phyloP scores from a whole-genome alignment of 2,888 invertebrate species.

The Bimastos eiseni region DNA sequence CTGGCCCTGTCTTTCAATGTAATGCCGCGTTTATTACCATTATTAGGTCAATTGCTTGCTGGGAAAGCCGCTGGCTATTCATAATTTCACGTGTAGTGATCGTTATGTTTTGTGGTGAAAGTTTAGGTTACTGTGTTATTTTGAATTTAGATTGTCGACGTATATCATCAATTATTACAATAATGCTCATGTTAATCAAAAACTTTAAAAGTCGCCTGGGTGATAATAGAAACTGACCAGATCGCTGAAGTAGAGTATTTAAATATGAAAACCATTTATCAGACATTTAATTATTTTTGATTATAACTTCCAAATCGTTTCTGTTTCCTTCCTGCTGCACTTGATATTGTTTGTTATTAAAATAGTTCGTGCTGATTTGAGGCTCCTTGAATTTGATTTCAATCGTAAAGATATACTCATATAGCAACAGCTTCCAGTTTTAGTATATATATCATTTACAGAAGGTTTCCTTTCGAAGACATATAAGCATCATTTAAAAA shows the following conservation, averaged over 20 bases:
- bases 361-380: not conserved
- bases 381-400: not conserved
- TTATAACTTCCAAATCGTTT: not conserved
- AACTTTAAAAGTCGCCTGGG: not conserved
- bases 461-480: not conserved
- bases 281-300: not conserved
- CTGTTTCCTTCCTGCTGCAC: not conserved
- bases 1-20: too few relatives aligned
- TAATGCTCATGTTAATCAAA: not conserved
- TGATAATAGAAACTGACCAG: not conserved
- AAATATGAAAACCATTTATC: not conserved
- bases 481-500: not conserved
- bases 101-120: not conserved
- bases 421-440: not conserved
- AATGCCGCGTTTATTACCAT: not conserved
- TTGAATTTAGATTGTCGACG: not conserved
- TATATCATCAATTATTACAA: not conserved
- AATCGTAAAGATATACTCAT: too few relatives aligned
- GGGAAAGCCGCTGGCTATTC: not conserved
- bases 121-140: not conserved
- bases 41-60: not conserved
- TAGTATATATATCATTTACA: not conserved
- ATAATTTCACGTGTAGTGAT: not conserved
- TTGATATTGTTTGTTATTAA: slow-evolving; percentile 6
- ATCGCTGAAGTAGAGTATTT: not conserved